Evolutionary conservation across 1,140 invertebrate genomes (phyloP).

Genomic region (Drosophila novamexicana): DNA sequence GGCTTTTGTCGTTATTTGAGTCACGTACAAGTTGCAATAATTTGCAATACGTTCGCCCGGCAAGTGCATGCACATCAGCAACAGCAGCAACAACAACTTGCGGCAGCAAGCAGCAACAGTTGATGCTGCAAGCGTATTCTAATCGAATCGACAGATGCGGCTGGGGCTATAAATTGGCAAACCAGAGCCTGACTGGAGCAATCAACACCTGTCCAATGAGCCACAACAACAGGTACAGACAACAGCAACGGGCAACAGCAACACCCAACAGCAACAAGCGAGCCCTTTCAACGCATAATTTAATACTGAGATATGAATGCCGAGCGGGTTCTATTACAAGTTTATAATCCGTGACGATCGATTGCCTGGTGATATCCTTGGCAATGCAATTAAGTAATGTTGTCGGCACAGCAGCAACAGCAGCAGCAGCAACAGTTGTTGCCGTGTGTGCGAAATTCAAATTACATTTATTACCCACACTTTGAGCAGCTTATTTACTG

Average conservation of each 20-base stretch:
- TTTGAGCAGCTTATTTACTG: constrained; percentile 74
- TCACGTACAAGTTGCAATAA: constrained; percentile 75
- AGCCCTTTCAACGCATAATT: constrained; percentile 59
- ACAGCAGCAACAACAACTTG: constrained; percentile 29
- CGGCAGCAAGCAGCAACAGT: constrained; percentile 35
- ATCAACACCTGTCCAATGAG: constrained; percentile 70
- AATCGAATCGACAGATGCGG: constrained; percentile 45
- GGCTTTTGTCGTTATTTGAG: constrained; percentile 28
- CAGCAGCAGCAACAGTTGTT: constrained; percentile 9
- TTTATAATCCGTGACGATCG: constrained; percentile 80
- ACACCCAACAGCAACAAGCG: constrained; percentile 17
- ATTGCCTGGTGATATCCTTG: constrained; percentile 75
- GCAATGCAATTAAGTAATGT: constrained; percentile 75
- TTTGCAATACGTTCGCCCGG: constrained; percentile 71
- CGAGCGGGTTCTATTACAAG: constrained; percentile 58
- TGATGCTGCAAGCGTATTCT: constrained; percentile 38
- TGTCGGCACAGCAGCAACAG: constrained; percentile 20
- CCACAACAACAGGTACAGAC: constrained; percentile 19
- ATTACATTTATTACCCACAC: constrained; percentile 76
- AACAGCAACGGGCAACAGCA: constrained; percentile 20
- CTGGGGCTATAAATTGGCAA: constrained; percentile 44
- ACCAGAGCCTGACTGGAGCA: constrained; percentile 45
- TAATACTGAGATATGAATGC: constrained; percentile 36
- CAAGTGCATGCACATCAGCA: constrained; percentile 29
- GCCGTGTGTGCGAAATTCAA: constrained; percentile 57